A percentile compares a stretch with the other conserved stretches of the same genome.
Evolutionary conservation across 2,888 invertebrate species (phyloP).

Genomic region (Morpho achilles): DNA sequence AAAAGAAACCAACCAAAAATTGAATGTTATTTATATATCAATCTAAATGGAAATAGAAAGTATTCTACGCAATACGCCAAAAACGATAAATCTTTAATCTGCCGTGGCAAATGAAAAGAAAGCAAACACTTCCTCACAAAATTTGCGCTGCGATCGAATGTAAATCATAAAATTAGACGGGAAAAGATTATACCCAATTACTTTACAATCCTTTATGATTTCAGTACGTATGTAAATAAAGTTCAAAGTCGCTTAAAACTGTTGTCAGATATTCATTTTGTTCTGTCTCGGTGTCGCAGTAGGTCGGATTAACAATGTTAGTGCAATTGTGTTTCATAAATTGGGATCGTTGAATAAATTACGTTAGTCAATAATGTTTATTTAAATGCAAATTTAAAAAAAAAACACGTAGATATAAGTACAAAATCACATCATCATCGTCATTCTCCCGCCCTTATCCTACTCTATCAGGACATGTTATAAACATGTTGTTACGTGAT

Average conservation of each 20-base stretch:
- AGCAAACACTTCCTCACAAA: not conserved
- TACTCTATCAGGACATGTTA: too few species aligned
- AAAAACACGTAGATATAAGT: too few species aligned
- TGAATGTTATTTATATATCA: too few species aligned
- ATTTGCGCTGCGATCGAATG: slow-evolving; percentile 1
- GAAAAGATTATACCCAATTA: slow-evolving; percentile 1
- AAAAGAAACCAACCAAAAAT: too few species aligned
- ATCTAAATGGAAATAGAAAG: too few species aligned
- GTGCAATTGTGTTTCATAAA: not conserved
- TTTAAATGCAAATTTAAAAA: too few species aligned
- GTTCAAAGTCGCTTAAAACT: not conserved
- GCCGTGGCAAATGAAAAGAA: not conserved
- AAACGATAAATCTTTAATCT: too few species aligned
- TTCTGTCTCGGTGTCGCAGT: not conserved
- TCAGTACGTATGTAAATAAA: not conserved
- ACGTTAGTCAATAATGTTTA: too few species aligned
- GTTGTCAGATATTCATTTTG: not conserved
- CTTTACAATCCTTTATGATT: not conserved
- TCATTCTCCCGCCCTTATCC: too few species aligned
- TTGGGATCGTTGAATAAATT: not conserved
- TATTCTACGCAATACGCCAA: too few species aligned
- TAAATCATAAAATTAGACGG: slow-evolving; percentile 2
- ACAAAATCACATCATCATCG: too few species aligned
- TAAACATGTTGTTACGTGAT: too few species aligned
- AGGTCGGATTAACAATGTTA: not conserved